A percentile compares a stretch with the other conserved stretches of the same genome.
Evolutionary conservation across 2,888 invertebrate genomes (phyloP).

Genomic region (Drosophila borealis): DNA sequence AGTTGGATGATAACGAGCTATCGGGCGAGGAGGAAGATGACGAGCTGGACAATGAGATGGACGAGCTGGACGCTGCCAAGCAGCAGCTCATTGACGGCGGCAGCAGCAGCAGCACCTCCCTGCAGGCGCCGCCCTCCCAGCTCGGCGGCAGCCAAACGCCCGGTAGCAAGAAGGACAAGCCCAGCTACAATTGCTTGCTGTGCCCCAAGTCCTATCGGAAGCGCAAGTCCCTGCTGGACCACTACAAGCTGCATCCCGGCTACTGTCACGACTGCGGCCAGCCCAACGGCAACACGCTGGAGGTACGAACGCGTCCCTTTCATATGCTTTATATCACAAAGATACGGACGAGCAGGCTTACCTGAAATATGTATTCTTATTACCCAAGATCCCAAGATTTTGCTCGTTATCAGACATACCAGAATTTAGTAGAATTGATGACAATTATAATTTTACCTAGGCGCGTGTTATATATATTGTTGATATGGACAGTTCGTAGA

Average conservation of each 20-base stretch:
- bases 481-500: too few relatives aligned
- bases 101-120: constrained; percentile 82
- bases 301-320: constrained; percentile 62
- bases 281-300: constrained; percentile 83
- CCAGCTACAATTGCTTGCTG: constrained; percentile 83
- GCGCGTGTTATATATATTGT: too few relatives aligned
- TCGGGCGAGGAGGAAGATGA: constrained; percentile 82
- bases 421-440: too few relatives aligned
- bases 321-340: background rate
- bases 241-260: constrained; percentile 85
- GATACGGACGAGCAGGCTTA: too few relatives aligned
- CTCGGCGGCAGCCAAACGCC: constrained; percentile 57
- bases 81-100: constrained; percentile 83
- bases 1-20: constrained; percentile 80
- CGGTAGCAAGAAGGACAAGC: constrained; percentile 82
- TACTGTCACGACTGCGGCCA: constrained; percentile 85
- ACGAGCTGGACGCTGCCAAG: constrained; percentile 80
- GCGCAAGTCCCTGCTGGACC: constrained; percentile 84
- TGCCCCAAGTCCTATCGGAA: constrained; percentile 84
- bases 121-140: constrained; percentile 79
- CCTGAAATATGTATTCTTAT: background rate
- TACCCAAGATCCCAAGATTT: too few relatives aligned
- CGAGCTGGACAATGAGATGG: constrained; percentile 77
- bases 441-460: too few relatives aligned
- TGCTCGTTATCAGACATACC: too few relatives aligned